Conservation (phyloP, 2,113 vertebrate genomes). For the Isurus oxyrinchus region DNA sequence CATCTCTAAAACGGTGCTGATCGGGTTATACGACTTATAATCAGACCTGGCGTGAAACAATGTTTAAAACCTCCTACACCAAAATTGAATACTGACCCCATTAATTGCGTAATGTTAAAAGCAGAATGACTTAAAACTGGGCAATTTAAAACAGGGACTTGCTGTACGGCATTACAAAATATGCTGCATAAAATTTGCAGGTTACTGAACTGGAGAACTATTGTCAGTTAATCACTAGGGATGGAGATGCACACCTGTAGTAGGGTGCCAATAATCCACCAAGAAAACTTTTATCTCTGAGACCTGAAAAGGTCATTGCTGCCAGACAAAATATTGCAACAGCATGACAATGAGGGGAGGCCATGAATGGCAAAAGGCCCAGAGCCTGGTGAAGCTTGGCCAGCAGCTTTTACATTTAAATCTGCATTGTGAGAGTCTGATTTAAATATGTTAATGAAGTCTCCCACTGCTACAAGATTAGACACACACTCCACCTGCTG, state of each 20-base stretch:
- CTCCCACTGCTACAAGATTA: neutral
- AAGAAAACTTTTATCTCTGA: neutral
- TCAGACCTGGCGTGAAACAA: neutral
- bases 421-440: neutral
- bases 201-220: neutral
- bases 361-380: neutral
- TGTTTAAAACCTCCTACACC: neutral
- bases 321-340: neutral
- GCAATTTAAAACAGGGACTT: too few species aligned
- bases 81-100: neutral
- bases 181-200: neutral
- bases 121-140: too few species aligned
- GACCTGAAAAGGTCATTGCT: neutral
- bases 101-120: too few species aligned
- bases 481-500: neutral
- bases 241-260: neutral
- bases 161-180: neutral
- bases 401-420: neutral
- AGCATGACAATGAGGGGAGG: neutral
- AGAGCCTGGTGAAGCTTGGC: neutral
- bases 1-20: neutral
- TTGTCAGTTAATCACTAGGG: neutral
- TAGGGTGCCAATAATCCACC: neutral
- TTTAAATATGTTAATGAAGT: neutral
- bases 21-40: neutral